Evolutionary conservation across 2,797 vertebrate species (phyloP), one percentile per base, ranked within the genome.

Genomic region (Lates japonicus): DNA sequence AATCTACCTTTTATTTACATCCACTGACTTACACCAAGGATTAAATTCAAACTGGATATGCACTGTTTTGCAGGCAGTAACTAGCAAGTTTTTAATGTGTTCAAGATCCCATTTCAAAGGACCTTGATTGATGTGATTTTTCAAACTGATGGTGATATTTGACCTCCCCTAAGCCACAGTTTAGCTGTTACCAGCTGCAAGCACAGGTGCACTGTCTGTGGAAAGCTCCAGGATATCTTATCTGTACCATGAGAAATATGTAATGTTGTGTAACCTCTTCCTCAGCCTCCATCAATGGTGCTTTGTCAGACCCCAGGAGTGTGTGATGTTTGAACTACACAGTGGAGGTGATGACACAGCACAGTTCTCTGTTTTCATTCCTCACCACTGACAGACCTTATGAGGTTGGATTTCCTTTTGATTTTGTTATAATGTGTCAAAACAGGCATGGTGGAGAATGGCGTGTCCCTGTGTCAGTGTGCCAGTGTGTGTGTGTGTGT

Each of bases 281-380:
- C 1, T 60, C 17, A 12, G 67, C 49, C 60, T 74, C 41, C 51
- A 64, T 89, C 72, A 93, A 84, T 83, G 83, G 63, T 60, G 44
- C 86, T 90, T 88, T 94, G 92, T 92, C 70, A 70, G 66, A n/a
- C 63, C 39, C 49, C 88, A 87, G 88, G 88, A 89, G 88, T 55
- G 52, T 67, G 59, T 63, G 29, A 6, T 5, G 7, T 51, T 71
- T 70, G 35, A 76, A 72, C 58, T 55, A 25, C 52, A 74, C 63
- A 73, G 46, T 41, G 39, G 67, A 80, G 68, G 67, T 51, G 76
- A 69, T 80, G 76, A 75, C 68, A 49, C n/a, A 17, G n/a, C 31
- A 17, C 8, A 29, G 2, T 19, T 44, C 7, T 65, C 42, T 9
- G 31, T 29, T 49, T 54, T 55, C 22, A 70, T 80, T 67, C 12